Evolutionary conservation across 2,113 vertebrate genomes (phyloP).

Genomic region (Mus pahari): DNA sequence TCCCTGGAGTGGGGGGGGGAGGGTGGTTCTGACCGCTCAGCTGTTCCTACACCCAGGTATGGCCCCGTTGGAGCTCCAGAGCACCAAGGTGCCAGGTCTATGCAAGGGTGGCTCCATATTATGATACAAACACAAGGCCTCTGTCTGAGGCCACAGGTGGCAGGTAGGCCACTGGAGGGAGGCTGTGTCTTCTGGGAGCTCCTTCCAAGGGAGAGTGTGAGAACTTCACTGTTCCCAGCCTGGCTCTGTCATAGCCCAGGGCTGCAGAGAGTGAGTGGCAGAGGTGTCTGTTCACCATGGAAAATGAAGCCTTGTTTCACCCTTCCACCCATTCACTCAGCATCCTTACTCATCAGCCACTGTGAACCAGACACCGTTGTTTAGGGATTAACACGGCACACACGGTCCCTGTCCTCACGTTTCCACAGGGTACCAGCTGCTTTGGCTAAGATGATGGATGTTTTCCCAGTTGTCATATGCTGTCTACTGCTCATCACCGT

Average conservation of each 20-base stretch:
- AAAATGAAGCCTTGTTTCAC: neutral
- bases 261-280: neutral
- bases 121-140: neutral
- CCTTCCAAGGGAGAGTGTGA: constrained; percentile 16
- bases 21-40: neutral
- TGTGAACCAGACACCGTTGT: neutral
- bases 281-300: neutral
- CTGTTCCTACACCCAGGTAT: too few species aligned
- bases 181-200: constrained; percentile 12
- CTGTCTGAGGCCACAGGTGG: neutral
- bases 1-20: neutral
- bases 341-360: neutral
- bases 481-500: neutral
- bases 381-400: neutral
- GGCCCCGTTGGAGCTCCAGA: neutral
- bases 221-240: constrained; percentile 36
- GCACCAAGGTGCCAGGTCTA: neutral
- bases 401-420: neutral
- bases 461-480: neutral
- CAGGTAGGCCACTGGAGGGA: neutral
- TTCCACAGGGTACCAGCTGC: rapidly evolving
- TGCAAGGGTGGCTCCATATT: too few species aligned
- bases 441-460: too few species aligned
- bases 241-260: neutral
- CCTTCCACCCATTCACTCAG: neutral